A percentile compares a stretch with the other conserved stretches of the same genome.
Conservation (phyloP, 2,113 vertebrate genomes). For the Telmatochromis sp. region DNA sequence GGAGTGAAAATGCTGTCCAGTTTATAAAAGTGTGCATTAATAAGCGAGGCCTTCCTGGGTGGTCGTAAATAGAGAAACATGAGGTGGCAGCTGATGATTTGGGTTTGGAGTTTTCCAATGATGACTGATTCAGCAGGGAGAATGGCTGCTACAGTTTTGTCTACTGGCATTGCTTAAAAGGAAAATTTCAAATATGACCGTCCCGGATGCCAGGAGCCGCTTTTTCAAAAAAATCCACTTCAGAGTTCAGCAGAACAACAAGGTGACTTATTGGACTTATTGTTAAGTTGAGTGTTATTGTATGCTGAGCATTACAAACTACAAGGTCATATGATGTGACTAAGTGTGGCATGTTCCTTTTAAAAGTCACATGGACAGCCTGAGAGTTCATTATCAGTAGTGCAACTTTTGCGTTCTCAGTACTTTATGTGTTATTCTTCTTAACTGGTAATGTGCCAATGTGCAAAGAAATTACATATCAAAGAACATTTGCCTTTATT, state of each 20-base stretch:
- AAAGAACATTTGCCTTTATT: background rate
- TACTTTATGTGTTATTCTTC: background rate
- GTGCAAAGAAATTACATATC: background rate
- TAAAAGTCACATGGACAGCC: background rate
- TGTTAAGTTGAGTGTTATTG: background rate
- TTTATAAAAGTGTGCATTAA: slow-evolving; percentile 74
- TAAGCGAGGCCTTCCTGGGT: slow-evolving; percentile 63
- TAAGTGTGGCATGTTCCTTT: background rate
- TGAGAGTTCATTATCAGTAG: background rate
- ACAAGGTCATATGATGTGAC: background rate
- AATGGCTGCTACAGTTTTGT: background rate
- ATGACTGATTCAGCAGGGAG: slow-evolving; percentile 11
- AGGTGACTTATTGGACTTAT: background rate
- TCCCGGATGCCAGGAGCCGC: background rate
- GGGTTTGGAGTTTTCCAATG: slow-evolving; percentile 15
- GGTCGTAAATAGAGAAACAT: slow-evolving; percentile 69
- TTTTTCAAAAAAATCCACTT: background rate
- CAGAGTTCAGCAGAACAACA: background rate
- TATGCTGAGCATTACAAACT: background rate
- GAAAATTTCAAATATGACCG: background rate
- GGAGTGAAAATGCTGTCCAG: slow-evolving; percentile 68
- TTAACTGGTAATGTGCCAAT: background rate
- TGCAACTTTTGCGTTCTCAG: background rate
- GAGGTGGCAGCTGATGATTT: slow-evolving; percentile 64
- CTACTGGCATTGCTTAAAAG: background rate